These are phyloP conservation scores for Nephrotoma flavescens DNA, from an alignment of 2,888 invertebrate genomes.

Conservation along the genomic window DNA sequence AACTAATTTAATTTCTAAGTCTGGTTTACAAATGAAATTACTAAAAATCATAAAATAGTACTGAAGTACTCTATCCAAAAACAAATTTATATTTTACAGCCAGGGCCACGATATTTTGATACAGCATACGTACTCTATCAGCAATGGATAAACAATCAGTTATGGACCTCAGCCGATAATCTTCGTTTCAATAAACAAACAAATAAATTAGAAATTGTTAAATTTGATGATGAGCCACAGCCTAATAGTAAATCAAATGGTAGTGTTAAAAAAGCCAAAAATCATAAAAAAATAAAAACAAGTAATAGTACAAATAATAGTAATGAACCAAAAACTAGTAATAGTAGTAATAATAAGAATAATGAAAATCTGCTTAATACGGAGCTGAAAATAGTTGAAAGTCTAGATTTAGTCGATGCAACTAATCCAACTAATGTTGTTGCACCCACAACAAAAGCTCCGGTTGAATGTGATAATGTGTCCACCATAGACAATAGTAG, in stretches of 20 bases:
- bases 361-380: background rate
- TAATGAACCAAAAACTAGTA: background rate
- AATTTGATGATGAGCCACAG: background rate
- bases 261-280: background rate
- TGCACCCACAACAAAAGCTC: background rate
- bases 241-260: background rate
- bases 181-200: background rate
- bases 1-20: background rate
- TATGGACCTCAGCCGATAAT: constrained; percentile 4
- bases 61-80: background rate
- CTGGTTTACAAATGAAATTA: background rate
- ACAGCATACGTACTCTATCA: constrained; percentile 4
- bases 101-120: constrained; percentile 1
- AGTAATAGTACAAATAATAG: background rate
- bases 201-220: background rate
- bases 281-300: background rate
- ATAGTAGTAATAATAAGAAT: background rate
- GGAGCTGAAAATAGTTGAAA: background rate
- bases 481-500: background rate
- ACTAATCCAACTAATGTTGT: background rate
- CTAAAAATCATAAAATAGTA: background rate
- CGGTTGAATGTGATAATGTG: background rate
- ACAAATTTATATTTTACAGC: constrained; percentile 1
- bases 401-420: background rate
- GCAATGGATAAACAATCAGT: constrained; percentile 1